These are phyloP conservation scores for Ia io DNA, from an alignment of 2,113 vertebrate genomes.

Conservation along the genomic window DNA sequence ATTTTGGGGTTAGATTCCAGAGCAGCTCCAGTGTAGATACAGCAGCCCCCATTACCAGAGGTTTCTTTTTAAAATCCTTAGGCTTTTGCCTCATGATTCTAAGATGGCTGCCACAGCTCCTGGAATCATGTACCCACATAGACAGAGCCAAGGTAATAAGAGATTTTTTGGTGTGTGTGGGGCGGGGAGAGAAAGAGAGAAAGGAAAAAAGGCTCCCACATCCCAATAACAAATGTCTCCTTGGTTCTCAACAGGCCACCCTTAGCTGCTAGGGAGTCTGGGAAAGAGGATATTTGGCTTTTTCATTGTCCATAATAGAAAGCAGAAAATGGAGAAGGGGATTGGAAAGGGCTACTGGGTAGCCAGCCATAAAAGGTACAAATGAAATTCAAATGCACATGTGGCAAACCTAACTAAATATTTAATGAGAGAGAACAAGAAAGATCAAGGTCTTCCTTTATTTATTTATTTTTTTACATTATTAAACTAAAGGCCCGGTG, in stretches of 20 bases:
- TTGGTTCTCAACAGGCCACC: neutral
- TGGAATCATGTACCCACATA: neutral
- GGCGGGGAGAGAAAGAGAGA: too few relatives aligned
- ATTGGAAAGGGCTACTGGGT: neutral
- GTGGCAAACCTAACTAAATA: neutral
- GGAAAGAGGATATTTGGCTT: neutral
- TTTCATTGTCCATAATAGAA: neutral
- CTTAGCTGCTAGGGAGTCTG: neutral
- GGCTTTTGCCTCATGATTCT: neutral
- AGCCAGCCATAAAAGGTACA: neutral
- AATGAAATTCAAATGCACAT: neutral
- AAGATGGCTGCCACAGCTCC: neutral
- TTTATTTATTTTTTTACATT: neutral
- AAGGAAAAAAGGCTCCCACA: neutral
- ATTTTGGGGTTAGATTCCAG: neutral
- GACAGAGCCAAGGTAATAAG: neutral
- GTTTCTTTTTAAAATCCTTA: neutral
- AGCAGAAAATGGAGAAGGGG: neutral
- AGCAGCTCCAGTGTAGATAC: neutral
- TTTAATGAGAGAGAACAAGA: neutral
- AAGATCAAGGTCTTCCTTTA: neutral
- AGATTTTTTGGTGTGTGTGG: neutral
- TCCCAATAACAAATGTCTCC: neutral
- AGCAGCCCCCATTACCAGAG: neutral
- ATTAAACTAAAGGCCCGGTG: neutral